Evolutionary conservation across 2,113 vertebrate genomes (phyloP).

Genomic region (Pangasianodon gigas): DNA sequence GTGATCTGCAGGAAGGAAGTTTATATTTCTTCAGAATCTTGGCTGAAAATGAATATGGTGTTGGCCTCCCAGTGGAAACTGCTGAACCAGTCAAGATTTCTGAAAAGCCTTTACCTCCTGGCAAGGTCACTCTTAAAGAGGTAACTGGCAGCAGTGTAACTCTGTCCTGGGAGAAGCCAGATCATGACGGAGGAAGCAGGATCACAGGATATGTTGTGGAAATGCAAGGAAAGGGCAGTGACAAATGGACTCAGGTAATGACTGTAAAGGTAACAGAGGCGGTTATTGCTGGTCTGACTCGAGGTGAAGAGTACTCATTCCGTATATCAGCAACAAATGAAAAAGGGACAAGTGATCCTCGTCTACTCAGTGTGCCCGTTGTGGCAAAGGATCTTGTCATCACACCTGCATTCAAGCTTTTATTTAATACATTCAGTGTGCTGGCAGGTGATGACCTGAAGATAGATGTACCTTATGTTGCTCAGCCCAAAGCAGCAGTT

Average conservation of each 20-base stretch:
- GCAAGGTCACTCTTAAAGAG: conserved; percentile 89
- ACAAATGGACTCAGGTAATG: conserved; percentile 91
- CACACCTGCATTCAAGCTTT: conserved; percentile 86
- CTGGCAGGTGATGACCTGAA: conserved; percentile 95
- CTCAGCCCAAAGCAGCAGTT: conserved; percentile 83
- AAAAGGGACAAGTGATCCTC: conserved; percentile 94
- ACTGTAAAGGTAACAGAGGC: conserved; percentile 89
- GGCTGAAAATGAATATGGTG: conserved; percentile 95
- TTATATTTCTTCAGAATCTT: conserved; percentile 94
- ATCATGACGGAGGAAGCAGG: conserved; percentile 95
- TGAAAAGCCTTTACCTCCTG: conserved; percentile 93
- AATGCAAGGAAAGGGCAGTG: conserved; percentile 95
- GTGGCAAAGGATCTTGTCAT: conserved; percentile 94
- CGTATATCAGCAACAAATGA: conserved; percentile 93
- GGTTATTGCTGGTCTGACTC: conserved; percentile 84
- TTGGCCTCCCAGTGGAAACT: conserved; percentile 93
- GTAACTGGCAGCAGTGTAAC: conserved; percentile 89
- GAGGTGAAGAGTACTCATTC: conserved; percentile 96
- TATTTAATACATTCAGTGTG: conserved; percentile 90
- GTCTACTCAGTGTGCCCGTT: conserved; percentile 86
- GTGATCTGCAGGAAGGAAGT: conserved; percentile 89
- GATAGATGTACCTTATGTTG: conserved; percentile 90
- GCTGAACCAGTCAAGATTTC: conserved; percentile 90
- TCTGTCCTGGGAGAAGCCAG: conserved; percentile 95
- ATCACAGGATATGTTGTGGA: conserved; percentile 94